phyloP scores from a whole-genome alignment of 2,113 vertebrate genomes.

The Porphyrio hochstetteri region DNA sequence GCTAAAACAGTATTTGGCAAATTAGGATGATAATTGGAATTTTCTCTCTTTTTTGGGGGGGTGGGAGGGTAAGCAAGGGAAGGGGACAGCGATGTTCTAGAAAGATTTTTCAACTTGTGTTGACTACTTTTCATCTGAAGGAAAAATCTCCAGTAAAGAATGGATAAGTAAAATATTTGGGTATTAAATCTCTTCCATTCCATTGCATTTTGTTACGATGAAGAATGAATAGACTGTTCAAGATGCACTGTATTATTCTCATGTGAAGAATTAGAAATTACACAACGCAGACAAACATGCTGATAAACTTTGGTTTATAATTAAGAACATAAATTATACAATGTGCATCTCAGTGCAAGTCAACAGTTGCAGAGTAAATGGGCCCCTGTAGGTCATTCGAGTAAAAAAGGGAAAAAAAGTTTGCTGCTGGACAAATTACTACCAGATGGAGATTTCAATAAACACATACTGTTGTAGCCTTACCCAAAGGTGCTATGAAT shows the following conservation, averaged over 20 bases:
- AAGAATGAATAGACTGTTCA: not conserved
- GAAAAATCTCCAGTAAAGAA: not conserved
- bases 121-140: not conserved
- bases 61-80: fast-evolving
- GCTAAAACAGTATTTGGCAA: not conserved
- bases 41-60: not conserved
- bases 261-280: constrained; percentile 20
- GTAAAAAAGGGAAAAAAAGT: constrained; percentile 14
- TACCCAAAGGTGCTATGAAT: constrained; percentile 63
- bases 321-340: constrained; percentile 63
- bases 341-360: constrained; percentile 36
- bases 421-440: constrained; percentile 72
- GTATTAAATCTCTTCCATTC: constrained; percentile 6
- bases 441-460: constrained; percentile 78
- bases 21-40: not conserved
- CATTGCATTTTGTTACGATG: not conserved
- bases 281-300: constrained; percentile 30
- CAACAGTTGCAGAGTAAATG: constrained; percentile 55
- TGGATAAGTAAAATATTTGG: not conserved
- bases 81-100: not conserved
- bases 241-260: constrained; percentile 19
- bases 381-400: constrained; percentile 66
- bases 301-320: constrained; percentile 70
- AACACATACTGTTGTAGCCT: constrained; percentile 60
- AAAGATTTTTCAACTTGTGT: not conserved